phyloP scores from a whole-genome alignment of 2,888 invertebrate species.

The Leptopilina myrica region DNA sequence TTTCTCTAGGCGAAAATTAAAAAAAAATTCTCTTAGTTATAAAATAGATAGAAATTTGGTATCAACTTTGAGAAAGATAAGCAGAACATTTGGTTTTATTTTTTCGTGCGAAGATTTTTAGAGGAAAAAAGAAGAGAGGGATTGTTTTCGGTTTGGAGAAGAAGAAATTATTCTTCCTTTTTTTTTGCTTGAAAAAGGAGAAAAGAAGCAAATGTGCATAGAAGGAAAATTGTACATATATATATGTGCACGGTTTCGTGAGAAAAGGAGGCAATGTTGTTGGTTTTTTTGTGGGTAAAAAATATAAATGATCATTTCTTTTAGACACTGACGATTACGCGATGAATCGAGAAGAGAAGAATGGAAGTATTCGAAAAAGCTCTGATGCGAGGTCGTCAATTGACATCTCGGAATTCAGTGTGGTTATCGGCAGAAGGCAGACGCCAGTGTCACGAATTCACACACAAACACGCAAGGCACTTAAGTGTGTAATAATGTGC shows the following conservation, averaged over 20 bases:
- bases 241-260: no score
- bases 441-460: conserved; percentile 39
- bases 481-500: conserved; percentile 44
- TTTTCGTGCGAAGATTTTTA: no score
- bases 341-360: conserved; percentile 25
- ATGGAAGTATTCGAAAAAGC: conserved; percentile 42
- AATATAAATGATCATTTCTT: neutral
- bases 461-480: conserved; percentile 43
- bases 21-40: no score
- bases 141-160: no score
- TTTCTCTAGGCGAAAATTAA: no score
- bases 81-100: no score
- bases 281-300: neutral
- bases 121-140: no score
- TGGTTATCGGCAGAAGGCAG: conserved; percentile 48
- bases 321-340: neutral
- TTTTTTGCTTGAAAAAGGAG: conserved; percentile 5
- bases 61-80: no score
- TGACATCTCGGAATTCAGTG: conserved; percentile 65
- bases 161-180: no score
- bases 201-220: neutral
- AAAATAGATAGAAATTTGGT: no score
- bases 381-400: conserved; percentile 51
- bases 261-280: neutral
- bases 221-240: no score